These are phyloP conservation scores for Lepidurus apus DNA, from an alignment of 1,140 invertebrate genomes.

Conservation along the genomic window DNA sequence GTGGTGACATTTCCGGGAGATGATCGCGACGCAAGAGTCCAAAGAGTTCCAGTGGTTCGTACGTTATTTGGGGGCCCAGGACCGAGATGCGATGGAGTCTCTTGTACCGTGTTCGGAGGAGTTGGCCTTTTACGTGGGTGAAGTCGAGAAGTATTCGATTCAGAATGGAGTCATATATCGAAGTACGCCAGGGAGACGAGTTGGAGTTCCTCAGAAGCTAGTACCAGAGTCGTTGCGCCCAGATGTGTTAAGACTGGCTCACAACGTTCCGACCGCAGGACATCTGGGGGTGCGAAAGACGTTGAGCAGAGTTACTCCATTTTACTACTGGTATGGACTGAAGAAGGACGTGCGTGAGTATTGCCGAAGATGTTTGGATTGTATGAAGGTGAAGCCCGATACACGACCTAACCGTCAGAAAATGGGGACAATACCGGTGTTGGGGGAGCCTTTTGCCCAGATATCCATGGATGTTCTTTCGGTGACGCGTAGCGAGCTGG, in stretches of 20 bases:
- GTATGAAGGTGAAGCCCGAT: not conserved
- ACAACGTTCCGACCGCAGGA: not conserved
- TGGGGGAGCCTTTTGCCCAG: not conserved
- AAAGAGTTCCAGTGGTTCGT: not conserved
- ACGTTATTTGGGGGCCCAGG: not conserved
- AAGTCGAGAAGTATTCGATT: not conserved
- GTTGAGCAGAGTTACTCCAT: not conserved
- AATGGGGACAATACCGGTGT: not conserved
- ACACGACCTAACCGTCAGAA: not conserved
- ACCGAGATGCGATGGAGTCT: not conserved
- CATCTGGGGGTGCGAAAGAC: not conserved
- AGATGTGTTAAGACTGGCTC: not conserved
- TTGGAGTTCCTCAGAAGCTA: not conserved
- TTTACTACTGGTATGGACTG: not conserved
- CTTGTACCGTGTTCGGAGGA: not conserved
- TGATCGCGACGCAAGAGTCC: not conserved
- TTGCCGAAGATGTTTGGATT: not conserved
- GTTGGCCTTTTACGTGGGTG: not conserved
- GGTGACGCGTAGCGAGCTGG: not conserved
- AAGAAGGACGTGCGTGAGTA: not conserved
- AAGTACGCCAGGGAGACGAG: not conserved
- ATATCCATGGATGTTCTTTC: not conserved
- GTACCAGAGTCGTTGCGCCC: not conserved
- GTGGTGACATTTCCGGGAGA: not conserved
- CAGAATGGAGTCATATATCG: not conserved